Evolutionary conservation across 2,888 invertebrate genomes (phyloP), one percentile per base, ranked within the genome.

Genomic region (Lepidochrysops patricia): DNA sequence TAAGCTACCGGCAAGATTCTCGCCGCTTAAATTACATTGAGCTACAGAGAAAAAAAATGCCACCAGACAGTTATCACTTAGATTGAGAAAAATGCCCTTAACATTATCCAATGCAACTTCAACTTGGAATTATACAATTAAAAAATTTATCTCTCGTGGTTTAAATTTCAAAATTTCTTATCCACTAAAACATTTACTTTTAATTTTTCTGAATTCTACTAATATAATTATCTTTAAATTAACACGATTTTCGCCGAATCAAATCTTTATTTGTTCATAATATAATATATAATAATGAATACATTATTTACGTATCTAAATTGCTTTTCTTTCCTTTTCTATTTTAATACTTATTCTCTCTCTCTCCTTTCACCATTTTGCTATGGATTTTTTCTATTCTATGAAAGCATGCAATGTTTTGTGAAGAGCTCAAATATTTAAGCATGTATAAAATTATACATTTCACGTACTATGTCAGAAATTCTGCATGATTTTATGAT

Each of bases 201-300:
- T 29, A 29, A 29, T 9, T 29, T 29, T 9, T 29, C 29, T 29
- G 29, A 29, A 29, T 9, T 29, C 7, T 29, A 29, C 2, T 29
- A 29, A 29, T 7, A 29, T 29, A 5, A 2, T 5, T 6, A 7
- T 6, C 9, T 9, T 9, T n/a, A n/a, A 7, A 29, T 29, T 5
- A 29, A 29, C 9, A n/a, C n/a, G n/a, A n/a, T n/a, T n/a, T 43
- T 6, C 3, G 15, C 15, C 7, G 6, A n/a, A 43, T 15, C 7
- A 43, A 1, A 43, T 61, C 26, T 54, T 49, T 27, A 37, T 63
- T 13, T 60, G 61, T 48, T 62, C 56, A 60, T 58, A 57, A 49
- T 48, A 60, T 63, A 58, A 49, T 57, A 62, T 50, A 15, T 57
- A 74, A 74, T 81, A 84, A 83, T 84, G 84, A 84, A 84, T 84